These are phyloP conservation scores for Miltochrista miniata DNA, from an alignment of 2,888 invertebrate species.

Conservation along the genomic window DNA sequence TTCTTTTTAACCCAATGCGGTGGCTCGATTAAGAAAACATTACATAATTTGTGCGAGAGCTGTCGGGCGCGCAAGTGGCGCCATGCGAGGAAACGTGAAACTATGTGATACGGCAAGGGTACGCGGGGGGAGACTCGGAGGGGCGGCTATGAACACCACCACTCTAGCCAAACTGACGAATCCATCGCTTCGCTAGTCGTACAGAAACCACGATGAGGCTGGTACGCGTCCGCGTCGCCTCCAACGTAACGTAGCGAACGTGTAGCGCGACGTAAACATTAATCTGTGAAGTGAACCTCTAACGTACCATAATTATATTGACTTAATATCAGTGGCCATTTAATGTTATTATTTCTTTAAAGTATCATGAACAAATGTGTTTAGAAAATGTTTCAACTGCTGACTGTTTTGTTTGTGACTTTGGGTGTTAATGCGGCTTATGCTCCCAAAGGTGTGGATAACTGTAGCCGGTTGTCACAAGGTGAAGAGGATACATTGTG, in stretches of 20 bases:
- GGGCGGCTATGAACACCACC: slow-evolving; percentile 67
- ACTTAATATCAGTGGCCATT: slow-evolving; percentile 54
- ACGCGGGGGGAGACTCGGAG: slow-evolving; percentile 61
- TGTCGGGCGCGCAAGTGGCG: slow-evolving; percentile 77
- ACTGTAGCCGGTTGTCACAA: slow-evolving; percentile 64
- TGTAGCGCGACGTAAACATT: slow-evolving; percentile 76
- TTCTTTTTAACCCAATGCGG: slow-evolving; percentile 66
- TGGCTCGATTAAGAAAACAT: slow-evolving; percentile 80
- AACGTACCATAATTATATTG: slow-evolving; percentile 46
- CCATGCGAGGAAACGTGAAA: slow-evolving; percentile 77
- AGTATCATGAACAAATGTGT: slow-evolving; percentile 71
- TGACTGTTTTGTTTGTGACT: slow-evolving; percentile 80
- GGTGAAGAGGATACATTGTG: slow-evolving; percentile 85
- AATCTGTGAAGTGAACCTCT: slow-evolving; percentile 63
- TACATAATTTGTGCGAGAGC: slow-evolving; percentile 77
- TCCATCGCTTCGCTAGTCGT: slow-evolving; percentile 67
- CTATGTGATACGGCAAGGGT: slow-evolving; percentile 66
- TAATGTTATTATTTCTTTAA: slow-evolving; percentile 43
- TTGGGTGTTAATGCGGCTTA: slow-evolving; percentile 76
- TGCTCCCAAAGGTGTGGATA: slow-evolving; percentile 70
- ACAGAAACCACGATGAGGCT: slow-evolving; percentile 70
- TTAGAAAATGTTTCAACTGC: slow-evolving; percentile 78
- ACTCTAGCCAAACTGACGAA: slow-evolving; percentile 64
- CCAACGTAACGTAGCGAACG: slow-evolving; percentile 52
- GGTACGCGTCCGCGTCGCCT: slow-evolving; percentile 68